Evolutionary conservation across 2,113 vertebrate genomes (phyloP).

Genomic region (Caretta caretta): DNA sequence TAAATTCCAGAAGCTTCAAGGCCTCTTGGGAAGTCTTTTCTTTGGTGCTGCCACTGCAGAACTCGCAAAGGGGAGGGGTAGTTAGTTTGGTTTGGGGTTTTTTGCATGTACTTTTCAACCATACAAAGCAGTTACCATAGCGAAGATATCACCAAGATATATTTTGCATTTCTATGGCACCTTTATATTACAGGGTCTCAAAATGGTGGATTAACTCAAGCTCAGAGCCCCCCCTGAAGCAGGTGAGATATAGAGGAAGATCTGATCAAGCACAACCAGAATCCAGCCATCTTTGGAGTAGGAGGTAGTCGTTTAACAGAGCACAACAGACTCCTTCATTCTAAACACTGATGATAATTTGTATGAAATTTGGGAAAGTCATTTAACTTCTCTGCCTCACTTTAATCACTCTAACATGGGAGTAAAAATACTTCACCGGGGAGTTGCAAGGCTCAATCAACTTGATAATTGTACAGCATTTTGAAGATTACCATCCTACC

Average conservation of each 20-base stretch:
- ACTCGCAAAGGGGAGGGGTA: not conserved
- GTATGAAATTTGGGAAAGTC: not conserved
- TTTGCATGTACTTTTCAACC: not conserved
- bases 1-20: not conserved
- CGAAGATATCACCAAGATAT: accelerated
- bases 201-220: not conserved
- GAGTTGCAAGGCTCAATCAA: accelerated
- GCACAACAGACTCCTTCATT: accelerated
- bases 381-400: not conserved
- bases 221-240: not conserved
- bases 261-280: not conserved
- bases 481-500: not conserved
- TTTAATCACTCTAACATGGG: accelerated
- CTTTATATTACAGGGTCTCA: not conserved
- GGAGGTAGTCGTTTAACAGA: not conserved
- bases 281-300: not conserved
- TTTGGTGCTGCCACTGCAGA: not conserved
- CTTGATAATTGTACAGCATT: accelerated
- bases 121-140: not conserved
- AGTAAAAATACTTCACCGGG: not conserved
- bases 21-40: not conserved
- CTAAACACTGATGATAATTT: accelerated
- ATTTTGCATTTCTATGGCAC: not conserved
- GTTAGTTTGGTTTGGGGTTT: not conserved
- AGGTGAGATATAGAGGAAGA: not conserved